Base-by-base conservation (phyloP, 2,888 invertebrate species). In the Orthosia cruda region DNA sequence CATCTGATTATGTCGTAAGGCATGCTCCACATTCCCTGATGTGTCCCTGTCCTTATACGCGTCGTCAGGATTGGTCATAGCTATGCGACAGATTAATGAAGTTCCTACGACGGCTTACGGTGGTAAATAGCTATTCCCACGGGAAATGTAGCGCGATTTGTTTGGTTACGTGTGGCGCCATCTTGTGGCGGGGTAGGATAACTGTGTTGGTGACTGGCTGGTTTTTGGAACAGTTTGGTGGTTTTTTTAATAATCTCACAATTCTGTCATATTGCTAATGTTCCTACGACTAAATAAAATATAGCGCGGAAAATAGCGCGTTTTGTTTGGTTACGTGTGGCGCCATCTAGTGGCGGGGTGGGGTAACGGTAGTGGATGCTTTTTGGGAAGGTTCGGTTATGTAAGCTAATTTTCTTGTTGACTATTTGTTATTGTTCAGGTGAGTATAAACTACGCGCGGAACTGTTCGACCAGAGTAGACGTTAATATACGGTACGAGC, bases 1-100 rank as follows among this genome's bases (percentile, higher is more conserved):
- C 78, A 83, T 84, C 70, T 79, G 84, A 86, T 86, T 84, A 86
- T 80, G 81, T 87, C 80, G 83, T 87, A 83, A 86, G 72, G 83
- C 87, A 81, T 81, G 77, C 72, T 78, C 75, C 74, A 81, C 85
- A 87, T 87, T 73, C 83, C 69, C 61, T 26, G 63, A 81, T 87
- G 83, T 85, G 78, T 74, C 69, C 63, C 63, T 75, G 77, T 23
- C 86, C 87, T 81, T 87, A 85, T 85, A 84, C 32, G 87, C 63
- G 49, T 49, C 71, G 58, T 74, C 80, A 69, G 74, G 80, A 79
- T 81, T 86, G 80, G 83, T 77, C 77, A 79, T 59, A 77, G 80
- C 63, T 65, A 86, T 81, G 87, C 76, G 75, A 75, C 74, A 71
- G 77, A 85, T 81, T 80, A 78, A 85, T 85, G 74, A 81, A 86